Conservation (phyloP, 2,888 invertebrate species). For the Rhorus exstirpatorius region DNA sequence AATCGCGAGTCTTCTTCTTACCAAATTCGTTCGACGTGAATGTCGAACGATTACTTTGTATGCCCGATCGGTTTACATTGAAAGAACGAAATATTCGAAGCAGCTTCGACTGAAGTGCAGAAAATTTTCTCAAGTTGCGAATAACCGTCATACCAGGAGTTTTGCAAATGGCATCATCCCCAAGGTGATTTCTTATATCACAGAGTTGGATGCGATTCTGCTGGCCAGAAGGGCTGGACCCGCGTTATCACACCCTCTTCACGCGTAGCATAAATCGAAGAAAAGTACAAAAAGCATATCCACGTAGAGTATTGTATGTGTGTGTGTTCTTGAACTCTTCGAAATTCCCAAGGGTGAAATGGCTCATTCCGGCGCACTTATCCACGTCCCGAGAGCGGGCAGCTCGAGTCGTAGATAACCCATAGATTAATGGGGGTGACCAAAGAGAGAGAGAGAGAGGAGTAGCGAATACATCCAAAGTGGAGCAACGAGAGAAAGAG, state of each 20-base stretch:
- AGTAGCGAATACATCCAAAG: constrained; percentile 51
- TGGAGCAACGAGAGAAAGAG: constrained; percentile 57
- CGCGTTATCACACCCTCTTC: constrained; percentile 59
- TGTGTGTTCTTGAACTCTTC: constrained; percentile 71
- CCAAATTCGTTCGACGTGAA: background rate
- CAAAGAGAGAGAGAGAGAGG: constrained; percentile 75
- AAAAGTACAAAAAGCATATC: constrained; percentile 59
- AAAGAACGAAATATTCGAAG: background rate
- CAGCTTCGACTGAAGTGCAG: background rate
- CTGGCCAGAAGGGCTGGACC: constrained; percentile 53
- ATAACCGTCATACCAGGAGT: background rate
- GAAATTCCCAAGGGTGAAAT: constrained; percentile 86
- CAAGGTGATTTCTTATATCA: constrained; percentile 24
- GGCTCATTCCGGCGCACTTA: constrained; percentile 86
- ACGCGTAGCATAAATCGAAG: constrained; percentile 48
- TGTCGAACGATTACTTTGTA: background rate
- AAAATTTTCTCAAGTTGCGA: background rate
- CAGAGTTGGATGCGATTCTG: constrained; percentile 22
- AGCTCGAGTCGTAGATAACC: constrained; percentile 83
- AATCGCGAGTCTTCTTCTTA: background rate
- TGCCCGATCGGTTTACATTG: background rate
- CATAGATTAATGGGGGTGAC: constrained; percentile 85
- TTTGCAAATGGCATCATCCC: constrained; percentile 37
- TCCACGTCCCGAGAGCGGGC: constrained; percentile 80
- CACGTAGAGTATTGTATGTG: constrained; percentile 15